Evolutionary conservation across 1,140 invertebrate genomes (phyloP).

Genomic region (Lordiphosa collinella): DNA sequence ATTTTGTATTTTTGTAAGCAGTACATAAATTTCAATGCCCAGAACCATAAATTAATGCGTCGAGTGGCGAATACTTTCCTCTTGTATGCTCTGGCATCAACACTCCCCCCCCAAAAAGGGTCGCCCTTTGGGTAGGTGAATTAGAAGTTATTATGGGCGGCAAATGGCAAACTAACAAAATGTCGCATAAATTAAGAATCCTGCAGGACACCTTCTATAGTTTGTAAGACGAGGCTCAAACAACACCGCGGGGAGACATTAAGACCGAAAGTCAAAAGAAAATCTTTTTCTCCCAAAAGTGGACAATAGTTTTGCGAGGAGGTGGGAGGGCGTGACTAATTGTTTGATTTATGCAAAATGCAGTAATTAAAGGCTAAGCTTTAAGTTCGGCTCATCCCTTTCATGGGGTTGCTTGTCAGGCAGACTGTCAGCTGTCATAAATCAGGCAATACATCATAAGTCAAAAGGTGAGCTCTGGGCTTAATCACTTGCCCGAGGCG

Average conservation of each 20-base stretch:
- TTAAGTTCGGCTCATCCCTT: constrained; percentile 23
- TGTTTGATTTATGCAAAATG: constrained; percentile 75
- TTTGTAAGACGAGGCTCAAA: constrained; percentile 63
- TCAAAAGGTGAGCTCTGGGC: constrained; percentile 67
- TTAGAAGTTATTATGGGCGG: constrained; percentile 68
- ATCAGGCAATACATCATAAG: constrained; percentile 70
- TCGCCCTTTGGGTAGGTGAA: constrained; percentile 40
- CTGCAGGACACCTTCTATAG: constrained; percentile 58
- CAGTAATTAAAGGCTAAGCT: constrained; percentile 34
- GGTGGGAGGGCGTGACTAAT: constrained; percentile 60
- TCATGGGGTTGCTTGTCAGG: constrained; percentile 35
- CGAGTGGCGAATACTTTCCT: constrained; percentile 40
- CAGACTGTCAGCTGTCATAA: constrained; percentile 61
- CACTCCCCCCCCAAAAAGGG: constrained; percentile 47
- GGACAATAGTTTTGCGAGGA: constrained; percentile 47
- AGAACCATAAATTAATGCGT: constrained; percentile 69
- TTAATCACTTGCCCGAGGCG: constrained; percentile 42
- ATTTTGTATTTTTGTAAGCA: constrained; percentile 44
- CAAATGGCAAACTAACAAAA: constrained; percentile 65
- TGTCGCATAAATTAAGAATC: constrained; percentile 73
- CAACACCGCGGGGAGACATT: constrained; percentile 70
- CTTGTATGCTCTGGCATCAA: constrained; percentile 1
- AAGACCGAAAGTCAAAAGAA: constrained; percentile 38
- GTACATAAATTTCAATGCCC: constrained; percentile 63
- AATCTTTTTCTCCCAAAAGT: constrained; percentile 28